Percentiles rank a stretch among this genome's conserved stretches.
These are phyloP conservation scores for Bubalus kerabau DNA, from an alignment of 2,113 vertebrate species.

Conservation along the genomic window DNA sequence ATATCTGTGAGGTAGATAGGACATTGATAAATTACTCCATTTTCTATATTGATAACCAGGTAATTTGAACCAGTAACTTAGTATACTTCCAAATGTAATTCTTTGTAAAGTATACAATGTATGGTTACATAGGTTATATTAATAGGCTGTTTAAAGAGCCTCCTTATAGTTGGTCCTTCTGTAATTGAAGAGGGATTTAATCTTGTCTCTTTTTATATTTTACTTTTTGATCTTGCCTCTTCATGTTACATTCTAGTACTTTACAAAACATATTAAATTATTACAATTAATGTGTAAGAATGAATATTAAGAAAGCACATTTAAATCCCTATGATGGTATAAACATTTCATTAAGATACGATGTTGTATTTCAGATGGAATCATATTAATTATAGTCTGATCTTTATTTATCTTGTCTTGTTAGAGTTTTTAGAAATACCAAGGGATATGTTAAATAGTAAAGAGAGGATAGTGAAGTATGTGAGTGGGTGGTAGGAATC, in stretches of 20 bases:
- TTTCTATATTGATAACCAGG: background rate
- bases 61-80: background rate
- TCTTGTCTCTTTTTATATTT: background rate
- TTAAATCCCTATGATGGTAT: background rate
- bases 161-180: background rate
- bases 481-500: background rate
- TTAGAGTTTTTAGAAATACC: background rate
- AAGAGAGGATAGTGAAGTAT: background rate
- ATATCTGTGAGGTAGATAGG: background rate
- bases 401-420: background rate
- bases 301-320: slow-evolving; percentile 16
- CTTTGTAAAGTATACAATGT: background rate
- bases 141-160: background rate
- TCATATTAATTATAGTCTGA: background rate
- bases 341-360: background rate
- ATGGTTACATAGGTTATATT: background rate
- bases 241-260: background rate
- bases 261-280: background rate
- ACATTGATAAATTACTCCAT: slow-evolving; percentile 10
- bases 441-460: background rate
- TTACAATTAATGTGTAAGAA: background rate
- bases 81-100: background rate
- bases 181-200: background rate
- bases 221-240: background rate
- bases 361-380: background rate